Conservation (phyloP, 2,797 vertebrate species). For the Amblyraja radiata region DNA sequence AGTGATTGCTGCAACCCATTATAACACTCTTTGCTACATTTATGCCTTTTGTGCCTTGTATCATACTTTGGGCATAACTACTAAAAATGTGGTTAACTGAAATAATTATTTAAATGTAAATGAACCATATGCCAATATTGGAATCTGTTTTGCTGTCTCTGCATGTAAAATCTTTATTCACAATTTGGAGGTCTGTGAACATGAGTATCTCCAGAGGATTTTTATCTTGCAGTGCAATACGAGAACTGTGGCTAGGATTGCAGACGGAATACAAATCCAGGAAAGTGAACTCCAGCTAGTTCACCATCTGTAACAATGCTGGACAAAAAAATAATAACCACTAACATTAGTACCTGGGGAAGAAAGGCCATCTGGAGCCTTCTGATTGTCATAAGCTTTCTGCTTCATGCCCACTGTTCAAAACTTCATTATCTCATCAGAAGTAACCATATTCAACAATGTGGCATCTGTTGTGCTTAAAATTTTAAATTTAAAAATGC, state of each 20-base stretch:
- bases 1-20: no score
- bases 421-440: conserved; percentile 13
- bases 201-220: not conserved
- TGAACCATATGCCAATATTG: no score
- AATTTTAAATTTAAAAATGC: not conserved
- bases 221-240: not conserved
- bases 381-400: not conserved
- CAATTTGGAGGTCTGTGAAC: not conserved
- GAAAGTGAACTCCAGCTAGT: not conserved
- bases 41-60: not conserved
- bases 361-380: not conserved
- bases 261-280: not conserved
- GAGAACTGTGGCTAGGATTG: not conserved
- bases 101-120: no score
- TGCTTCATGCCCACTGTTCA: conserved; percentile 1
- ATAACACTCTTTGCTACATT: no score
- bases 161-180: not conserved
- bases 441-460: not conserved
- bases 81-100: no score
- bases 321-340: not conserved
- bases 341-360: not conserved
- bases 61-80: not conserved
- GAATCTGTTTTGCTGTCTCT: not conserved
- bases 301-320: not conserved
- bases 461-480: not conserved